A percentile compares a stretch with the other conserved stretches of the same genome.
Evolutionary conservation across 2,113 vertebrate genomes (phyloP).

Genomic region (Antennarius striatus): DNA sequence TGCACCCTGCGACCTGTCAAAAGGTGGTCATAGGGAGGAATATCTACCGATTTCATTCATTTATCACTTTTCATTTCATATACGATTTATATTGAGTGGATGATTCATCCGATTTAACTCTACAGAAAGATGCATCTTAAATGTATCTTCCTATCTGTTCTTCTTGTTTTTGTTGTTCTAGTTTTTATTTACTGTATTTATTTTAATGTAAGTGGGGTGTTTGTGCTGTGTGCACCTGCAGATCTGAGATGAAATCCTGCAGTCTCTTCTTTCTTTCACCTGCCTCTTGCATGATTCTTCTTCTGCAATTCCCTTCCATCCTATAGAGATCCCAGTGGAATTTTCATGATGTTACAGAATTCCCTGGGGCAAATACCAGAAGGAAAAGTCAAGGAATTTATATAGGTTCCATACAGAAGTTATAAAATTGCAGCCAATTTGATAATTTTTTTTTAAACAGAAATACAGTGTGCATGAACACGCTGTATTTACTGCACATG

Average conservation of each 20-base stretch:
- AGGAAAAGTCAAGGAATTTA: conserved; percentile 34
- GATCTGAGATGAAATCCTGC: neutral
- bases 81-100: too few species aligned
- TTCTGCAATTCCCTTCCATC: conserved; percentile 5
- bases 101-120: too few species aligned
- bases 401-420: conserved; percentile 12
- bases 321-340: conserved; percentile 11
- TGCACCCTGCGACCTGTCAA: too few species aligned
- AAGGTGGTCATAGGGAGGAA: too few species aligned
- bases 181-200: too few species aligned
- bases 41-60: too few species aligned
- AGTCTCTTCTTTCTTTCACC: neutral
- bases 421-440: conserved; percentile 10
- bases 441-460: conserved; percentile 12
- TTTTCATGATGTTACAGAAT: conserved; percentile 15
- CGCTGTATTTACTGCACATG: neutral
- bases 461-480: neutral
- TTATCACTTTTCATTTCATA: too few species aligned
- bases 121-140: too few species aligned
- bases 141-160: too few species aligned
- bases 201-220: neutral
- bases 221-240: neutral
- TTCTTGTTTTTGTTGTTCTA: too few species aligned
- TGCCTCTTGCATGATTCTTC: neutral
- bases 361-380: conserved; percentile 19